These are phyloP conservation scores for Candidula unifasciata DNA, from an alignment of 2,888 invertebrate genomes.

Conservation along the genomic window DNA sequence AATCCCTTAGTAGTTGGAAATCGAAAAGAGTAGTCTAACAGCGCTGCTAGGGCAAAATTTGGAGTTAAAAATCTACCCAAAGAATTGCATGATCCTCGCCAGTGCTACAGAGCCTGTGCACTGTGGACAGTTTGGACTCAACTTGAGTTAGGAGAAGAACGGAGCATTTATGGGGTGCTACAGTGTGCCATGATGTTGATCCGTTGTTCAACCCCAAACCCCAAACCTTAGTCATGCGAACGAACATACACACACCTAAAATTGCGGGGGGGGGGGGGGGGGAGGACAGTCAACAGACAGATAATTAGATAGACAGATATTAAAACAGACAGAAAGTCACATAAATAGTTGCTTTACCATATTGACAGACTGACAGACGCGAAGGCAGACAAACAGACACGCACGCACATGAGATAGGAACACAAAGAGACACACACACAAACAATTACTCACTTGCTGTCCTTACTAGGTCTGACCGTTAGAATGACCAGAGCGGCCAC, in stretches of 20 bases:
- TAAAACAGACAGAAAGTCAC: neutral
- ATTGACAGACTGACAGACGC: neutral
- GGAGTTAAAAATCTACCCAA: too few relatives aligned
- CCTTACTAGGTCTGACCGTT: constrained; percentile 43
- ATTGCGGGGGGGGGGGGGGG: neutral
- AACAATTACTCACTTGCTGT: constrained; percentile 35
- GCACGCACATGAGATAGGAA: neutral
- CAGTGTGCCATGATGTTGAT: too few relatives aligned
- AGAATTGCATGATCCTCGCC: too few relatives aligned
- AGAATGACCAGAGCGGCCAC: constrained; percentile 44
- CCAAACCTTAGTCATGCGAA: neutral
- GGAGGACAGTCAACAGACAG: neutral
- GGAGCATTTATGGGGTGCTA: too few relatives aligned
- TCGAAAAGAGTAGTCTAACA: too few relatives aligned
- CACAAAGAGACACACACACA: neutral
- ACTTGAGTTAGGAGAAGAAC: too few relatives aligned
- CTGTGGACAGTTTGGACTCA: too few relatives aligned
- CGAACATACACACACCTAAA: neutral
- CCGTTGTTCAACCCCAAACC: too few relatives aligned
- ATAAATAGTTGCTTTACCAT: neutral
- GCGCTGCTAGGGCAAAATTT: too few relatives aligned
- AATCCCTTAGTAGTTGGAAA: too few relatives aligned
- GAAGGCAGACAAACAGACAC: neutral
- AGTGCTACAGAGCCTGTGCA: too few relatives aligned
- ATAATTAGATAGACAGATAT: neutral